Conservation (phyloP, 1,140 invertebrate genomes). For the Monochamus saltuarius region DNA sequence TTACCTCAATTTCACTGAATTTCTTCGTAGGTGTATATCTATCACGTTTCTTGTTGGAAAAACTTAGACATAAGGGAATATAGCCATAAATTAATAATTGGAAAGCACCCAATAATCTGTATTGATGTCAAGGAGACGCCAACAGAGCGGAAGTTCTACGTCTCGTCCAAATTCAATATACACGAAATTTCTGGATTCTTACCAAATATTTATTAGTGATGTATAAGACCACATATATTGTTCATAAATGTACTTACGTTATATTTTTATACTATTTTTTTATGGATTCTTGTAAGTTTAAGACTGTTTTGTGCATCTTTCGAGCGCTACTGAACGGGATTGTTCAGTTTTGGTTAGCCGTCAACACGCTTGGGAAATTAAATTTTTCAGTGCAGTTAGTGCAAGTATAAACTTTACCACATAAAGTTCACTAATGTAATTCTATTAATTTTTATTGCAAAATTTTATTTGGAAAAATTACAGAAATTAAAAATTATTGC, state of each 20-base stretch:
- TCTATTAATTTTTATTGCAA: too few relatives aligned
- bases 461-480: too few relatives aligned
- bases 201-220: constrained; percentile 17
- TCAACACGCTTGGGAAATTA: too few relatives aligned
- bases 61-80: constrained; percentile 42
- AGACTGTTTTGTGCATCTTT: constrained; percentile 10
- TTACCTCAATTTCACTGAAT: too few relatives aligned
- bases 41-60: constrained; percentile 44
- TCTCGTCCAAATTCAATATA: constrained; percentile 43
- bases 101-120: constrained; percentile 43
- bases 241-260: too few relatives aligned
- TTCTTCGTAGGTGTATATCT: constrained; percentile 41
- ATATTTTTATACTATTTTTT: neutral
- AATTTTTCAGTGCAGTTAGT: too few relatives aligned
- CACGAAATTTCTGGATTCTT: constrained; percentile 40
- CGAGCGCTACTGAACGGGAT: neutral
- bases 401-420: too few relatives aligned
- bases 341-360: too few relatives aligned
- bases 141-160: constrained; percentile 41
- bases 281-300: neutral
- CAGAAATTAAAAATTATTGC: too few relatives aligned
- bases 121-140: constrained; percentile 41
- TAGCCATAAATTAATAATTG: constrained; percentile 36
- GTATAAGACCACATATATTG: too few relatives aligned
- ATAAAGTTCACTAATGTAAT: too few relatives aligned